Evolutionary conservation across 2,888 invertebrate genomes (phyloP), one percentile per base, ranked within the genome.

Genomic region (Ectemnius lituratus): DNA sequence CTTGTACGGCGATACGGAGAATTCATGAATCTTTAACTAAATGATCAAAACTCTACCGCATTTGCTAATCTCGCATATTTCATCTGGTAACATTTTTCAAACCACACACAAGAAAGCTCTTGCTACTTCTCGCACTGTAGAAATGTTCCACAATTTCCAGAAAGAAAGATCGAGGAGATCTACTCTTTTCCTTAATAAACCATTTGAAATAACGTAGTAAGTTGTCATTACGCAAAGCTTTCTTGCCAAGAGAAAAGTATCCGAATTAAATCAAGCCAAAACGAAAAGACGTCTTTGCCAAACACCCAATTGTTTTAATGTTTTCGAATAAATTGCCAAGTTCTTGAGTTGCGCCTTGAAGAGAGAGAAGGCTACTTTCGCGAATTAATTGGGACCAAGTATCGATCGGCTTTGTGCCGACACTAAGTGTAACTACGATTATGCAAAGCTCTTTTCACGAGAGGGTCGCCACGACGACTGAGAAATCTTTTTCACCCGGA

Each of bases 191-290:
- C 60, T 57, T 63, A 60, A 61, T 16, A 56, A 66, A 76, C 67
- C 61, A 61, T 61, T 78, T 68, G 70, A 67, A 67, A 76, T 60
- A 70, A 60, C 70, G 70, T 59, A 66, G 67, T 73, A 67, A 60
- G 61, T 52, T n/a, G 64, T 20, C 52, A 71, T 79, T 68, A 73
- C 46, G 69, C 68, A 65, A 67, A 74, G 75, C 37, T 67, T n/a
- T 18, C 52, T 70, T 59, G 37, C 37, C 37, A 37, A 37, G 37
- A 6, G 11, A 37, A 37, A 37, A 6, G 8, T 37, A 37, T 37
- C 37, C 37, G 37, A 8, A 37, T 6, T 8, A 37, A 37, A 37
- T 37, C 6, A 37, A 37, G 8, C 8, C 37, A 37, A 37, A 37
- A 37, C 37, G 0, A 11, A 11, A 37, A 37, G 37, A 37, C 8